Evolutionary conservation across 2,888 invertebrate genomes (phyloP).

Genomic region (Embidobia sp.): DNA sequence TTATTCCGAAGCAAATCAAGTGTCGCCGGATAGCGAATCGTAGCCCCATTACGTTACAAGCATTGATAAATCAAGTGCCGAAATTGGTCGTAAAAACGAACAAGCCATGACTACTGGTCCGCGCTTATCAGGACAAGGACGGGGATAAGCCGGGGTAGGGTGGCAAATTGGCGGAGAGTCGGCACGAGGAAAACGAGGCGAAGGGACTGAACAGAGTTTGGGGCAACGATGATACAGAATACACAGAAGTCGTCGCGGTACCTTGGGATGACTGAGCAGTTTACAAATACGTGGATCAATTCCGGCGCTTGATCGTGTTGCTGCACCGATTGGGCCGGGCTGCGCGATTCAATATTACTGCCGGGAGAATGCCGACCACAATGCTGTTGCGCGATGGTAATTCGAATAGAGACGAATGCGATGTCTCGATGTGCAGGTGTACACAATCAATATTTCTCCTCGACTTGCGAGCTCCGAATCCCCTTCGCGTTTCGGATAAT

Average conservation of each 20-base stretch:
- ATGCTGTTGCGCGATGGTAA: conserved; percentile 62
- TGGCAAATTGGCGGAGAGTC: background rate
- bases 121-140: conserved; percentile 55
- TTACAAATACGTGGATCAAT: conserved; percentile 75
- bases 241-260: conserved; percentile 26
- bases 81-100: conserved; percentile 73
- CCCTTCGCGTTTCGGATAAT: conserved; percentile 9
- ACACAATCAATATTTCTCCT: conserved; percentile 56
- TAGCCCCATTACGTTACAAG: conserved; percentile 49
- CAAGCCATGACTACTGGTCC: conserved; percentile 46
- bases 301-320: conserved; percentile 71
- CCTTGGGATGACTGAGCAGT: conserved; percentile 65
- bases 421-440: conserved; percentile 59
- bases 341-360: conserved; percentile 62
- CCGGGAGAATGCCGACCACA: conserved; percentile 55
- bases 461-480: conserved; percentile 23
- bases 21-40: conserved; percentile 55
- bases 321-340: conserved; percentile 50
- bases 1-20: conserved; percentile 32
- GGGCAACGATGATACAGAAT: conserved; percentile 23
- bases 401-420: conserved; percentile 55
- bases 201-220: conserved; percentile 5
- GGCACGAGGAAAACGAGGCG: background rate
- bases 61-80: conserved; percentile 72
- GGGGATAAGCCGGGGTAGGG: conserved; percentile 12